Percentiles rank a stretch among this genome's conserved stretches.
Conservation (phyloP, 2,888 invertebrate species). For the Pyralis farinalis region DNA sequence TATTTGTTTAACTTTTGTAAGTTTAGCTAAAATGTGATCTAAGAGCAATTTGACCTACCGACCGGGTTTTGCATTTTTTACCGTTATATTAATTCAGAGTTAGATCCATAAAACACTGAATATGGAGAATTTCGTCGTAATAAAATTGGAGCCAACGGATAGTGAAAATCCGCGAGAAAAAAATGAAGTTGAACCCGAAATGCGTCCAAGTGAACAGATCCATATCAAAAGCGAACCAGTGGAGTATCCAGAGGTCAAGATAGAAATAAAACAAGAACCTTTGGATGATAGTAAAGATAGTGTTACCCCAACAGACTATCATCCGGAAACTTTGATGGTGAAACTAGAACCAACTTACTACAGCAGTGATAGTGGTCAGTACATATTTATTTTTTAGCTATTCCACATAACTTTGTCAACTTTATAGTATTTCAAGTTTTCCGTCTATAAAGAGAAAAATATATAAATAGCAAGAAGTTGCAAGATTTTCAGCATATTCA, state of each 20-base stretch:
- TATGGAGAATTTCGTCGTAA: background rate
- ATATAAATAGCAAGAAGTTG: too few species aligned
- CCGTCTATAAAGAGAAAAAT: too few species aligned
- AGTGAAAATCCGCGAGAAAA: background rate
- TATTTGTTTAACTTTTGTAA: too few species aligned
- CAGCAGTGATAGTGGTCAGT: conserved; percentile 14
- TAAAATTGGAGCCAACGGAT: background rate
- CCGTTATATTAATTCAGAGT: too few species aligned
- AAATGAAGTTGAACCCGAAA: background rate
- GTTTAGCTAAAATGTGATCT: too few species aligned
- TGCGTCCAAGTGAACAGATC: background rate
- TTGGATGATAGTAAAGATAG: background rate
- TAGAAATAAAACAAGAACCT: background rate
- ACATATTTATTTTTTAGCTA: too few species aligned
- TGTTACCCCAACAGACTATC: background rate
- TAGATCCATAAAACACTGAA: too few species aligned
- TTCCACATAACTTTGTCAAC: too few species aligned
- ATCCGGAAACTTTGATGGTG: conserved; percentile 9
- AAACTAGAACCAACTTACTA: conserved; percentile 14
- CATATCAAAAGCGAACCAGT: background rate
- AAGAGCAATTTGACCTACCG: too few species aligned
- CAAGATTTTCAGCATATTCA: too few species aligned
- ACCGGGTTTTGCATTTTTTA: too few species aligned
- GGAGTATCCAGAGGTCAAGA: background rate
- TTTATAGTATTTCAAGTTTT: too few species aligned